Evolutionary conservation across 1,140 invertebrate genomes (phyloP), one percentile per base, ranked within the genome.

Genomic region (Aphaenogaster ashmeadi): DNA sequence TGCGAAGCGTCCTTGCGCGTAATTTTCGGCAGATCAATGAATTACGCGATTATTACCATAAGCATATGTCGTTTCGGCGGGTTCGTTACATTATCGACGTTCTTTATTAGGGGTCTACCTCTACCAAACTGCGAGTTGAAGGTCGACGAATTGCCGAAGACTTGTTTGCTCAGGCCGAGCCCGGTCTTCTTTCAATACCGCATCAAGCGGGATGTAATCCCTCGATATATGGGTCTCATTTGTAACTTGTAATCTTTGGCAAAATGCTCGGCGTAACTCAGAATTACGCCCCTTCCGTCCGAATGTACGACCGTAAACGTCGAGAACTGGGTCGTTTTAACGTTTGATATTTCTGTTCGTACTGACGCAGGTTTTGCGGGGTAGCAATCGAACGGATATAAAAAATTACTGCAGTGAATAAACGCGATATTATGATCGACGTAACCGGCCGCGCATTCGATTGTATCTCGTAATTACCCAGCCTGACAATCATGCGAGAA

Each of bases 211-310:
- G 66, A 88, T 88, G 66, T 93, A 93, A 94, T 94, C 93, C 93
- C 74, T 81, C 88, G 67, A 94, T 93, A 94, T 94, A 94, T 94
- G 88, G 91, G 84, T 18, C 91, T 94, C 92, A 90, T 94, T 94
- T 93, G 90, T 94, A 93, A 92, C 89, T 89, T 91, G 92, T 93
- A 92, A 93, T 93, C 93, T 93, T 86, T 87, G 13, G 18, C 79
- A 75, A 93, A 92, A 91, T 62, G 72, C 78, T 54, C 60, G 58
- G 66, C 86, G 91, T 93, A 92, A 92, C 71, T 92, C 77, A 93
- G 93, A 94, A 91, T 94, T 93, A 94, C 85, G 77, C 21, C 41
- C 21, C 8, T 62, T 79, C 18, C 58, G 41, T 87, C 2, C 11
- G 58, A 69, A 88, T 38, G 47, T 72, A 56, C 38, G 54, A 47